A percentile compares a stretch with the other conserved stretches of the same genome.
Conservation (phyloP, 2,113 vertebrate species). For the Phodopus roborovskii region DNA sequence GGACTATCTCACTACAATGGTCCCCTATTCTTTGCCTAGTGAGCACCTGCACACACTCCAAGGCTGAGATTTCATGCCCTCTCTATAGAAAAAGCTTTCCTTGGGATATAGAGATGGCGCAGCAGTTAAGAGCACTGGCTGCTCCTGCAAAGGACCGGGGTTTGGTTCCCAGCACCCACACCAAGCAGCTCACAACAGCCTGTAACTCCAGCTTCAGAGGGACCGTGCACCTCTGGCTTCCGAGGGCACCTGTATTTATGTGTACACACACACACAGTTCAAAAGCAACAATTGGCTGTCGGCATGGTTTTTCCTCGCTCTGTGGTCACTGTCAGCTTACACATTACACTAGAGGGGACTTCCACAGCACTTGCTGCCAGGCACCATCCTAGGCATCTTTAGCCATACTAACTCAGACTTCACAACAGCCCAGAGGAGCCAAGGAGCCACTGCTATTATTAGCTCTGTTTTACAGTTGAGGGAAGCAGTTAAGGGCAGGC, state of each 20-base stretch:
- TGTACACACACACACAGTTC: neutral
- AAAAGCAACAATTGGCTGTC: neutral
- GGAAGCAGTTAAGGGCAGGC: constrained; percentile 17
- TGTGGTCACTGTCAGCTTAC: neutral
- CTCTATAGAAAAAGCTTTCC: neutral
- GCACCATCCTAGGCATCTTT: neutral
- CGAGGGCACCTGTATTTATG: neutral
- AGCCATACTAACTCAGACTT: neutral
- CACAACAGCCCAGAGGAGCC: neutral
- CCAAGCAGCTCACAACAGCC: neutral
- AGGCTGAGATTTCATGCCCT: neutral
- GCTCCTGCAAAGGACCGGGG: neutral
- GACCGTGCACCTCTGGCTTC: neutral
- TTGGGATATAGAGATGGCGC: neutral
- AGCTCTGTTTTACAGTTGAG: neutral
- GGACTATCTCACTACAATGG: too few relatives aligned
- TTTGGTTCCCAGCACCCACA: neutral
- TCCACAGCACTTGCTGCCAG: neutral
- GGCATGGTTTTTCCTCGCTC: neutral
- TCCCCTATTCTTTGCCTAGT: neutral
- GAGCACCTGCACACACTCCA: constrained; percentile 7
- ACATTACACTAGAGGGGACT: neutral
- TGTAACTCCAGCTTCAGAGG: neutral
- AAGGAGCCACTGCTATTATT: neutral
- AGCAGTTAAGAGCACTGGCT: neutral